A percentile compares a stretch with the other conserved stretches of the same genome.
phyloP scores from a whole-genome alignment of 2,888 invertebrate species.

The Dolichomitus sp. region DNA sequence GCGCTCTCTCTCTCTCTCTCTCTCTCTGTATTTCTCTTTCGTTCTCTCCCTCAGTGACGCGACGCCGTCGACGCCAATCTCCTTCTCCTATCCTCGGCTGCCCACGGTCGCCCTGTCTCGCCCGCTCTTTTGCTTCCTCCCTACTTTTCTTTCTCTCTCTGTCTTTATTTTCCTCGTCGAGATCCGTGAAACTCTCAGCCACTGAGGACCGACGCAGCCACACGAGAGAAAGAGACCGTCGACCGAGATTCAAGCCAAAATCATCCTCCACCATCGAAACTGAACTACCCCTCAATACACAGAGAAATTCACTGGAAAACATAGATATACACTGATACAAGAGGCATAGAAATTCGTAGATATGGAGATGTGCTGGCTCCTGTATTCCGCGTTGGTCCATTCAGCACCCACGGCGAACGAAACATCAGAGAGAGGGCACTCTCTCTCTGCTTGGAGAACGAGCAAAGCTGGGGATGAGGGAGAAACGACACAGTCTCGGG shows the following conservation, averaged over 20 bases:
- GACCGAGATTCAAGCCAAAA: constrained; percentile 18
- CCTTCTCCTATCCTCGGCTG: constrained; percentile 23
- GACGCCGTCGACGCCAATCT: constrained; percentile 71
- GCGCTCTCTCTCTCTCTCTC: constrained; percentile 51
- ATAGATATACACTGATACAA: neutral
- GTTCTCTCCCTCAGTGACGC: constrained; percentile 58
- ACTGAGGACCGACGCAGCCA: constrained; percentile 19
- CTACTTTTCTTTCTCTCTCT: constrained; percentile 15
- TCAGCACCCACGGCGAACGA: constrained; percentile 38
- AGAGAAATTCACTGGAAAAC: constrained; percentile 39
- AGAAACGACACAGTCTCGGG: neutral
- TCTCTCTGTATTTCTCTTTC: constrained; percentile 37
- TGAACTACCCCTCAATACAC: constrained; percentile 12
- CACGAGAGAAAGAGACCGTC: constrained; percentile 16
- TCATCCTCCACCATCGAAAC: constrained; percentile 9
- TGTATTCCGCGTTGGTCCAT: constrained; percentile 41
- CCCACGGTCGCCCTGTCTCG: constrained; percentile 51
- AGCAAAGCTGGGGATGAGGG: neutral
- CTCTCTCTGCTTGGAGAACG: neutral
- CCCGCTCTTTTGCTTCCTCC: constrained; percentile 50
- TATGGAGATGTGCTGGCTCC: neutral
- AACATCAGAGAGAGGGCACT: neutral
- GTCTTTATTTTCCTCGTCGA: constrained; percentile 1
- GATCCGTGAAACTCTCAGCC: constrained; percentile 32
- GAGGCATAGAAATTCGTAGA: neutral